Percentiles rank a stretch among this genome's conserved stretches.
Conservation (phyloP, 1,140 invertebrate species). For the Brachionus asplanchnoidis region DNA sequence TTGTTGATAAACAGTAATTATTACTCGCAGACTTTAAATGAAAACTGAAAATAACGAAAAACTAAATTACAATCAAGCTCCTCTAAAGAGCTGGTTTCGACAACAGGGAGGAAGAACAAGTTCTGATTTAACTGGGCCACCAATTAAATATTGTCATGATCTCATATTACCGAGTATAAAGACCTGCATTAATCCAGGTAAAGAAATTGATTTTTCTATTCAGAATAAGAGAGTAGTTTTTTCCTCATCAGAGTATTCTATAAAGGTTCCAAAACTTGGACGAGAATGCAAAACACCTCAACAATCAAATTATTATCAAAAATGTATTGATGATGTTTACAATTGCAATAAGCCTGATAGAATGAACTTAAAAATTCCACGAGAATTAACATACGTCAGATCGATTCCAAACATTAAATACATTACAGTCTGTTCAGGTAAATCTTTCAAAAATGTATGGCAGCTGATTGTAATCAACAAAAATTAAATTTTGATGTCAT, state of each 20-base stretch:
- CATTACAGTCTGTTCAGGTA: background rate
- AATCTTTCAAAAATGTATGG: background rate
- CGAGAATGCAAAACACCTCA: background rate
- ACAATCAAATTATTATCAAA: background rate
- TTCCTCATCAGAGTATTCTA: background rate
- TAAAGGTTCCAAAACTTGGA: background rate
- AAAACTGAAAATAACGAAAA: background rate
- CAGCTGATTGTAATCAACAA: background rate
- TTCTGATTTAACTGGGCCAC: background rate
- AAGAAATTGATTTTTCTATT: background rate
- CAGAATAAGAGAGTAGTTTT: background rate
- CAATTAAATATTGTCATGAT: background rate
- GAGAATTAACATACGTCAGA: conserved; percentile 26
- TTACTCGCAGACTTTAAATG: background rate
- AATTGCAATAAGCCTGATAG: background rate
- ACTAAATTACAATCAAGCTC: background rate
- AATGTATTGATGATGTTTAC: conserved; percentile 35
- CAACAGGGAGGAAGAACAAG: conserved; percentile 9
- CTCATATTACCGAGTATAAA: background rate
- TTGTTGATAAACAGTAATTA: background rate
- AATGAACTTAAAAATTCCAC: background rate
- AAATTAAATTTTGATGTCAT: background rate
- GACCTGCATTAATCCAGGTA: background rate
- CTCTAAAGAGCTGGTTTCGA: conserved; percentile 3
- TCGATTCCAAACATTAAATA: conserved; percentile 12